Percentiles rank a stretch among this genome's conserved stretches.
These are phyloP conservation scores for Andricus curvator DNA, from an alignment of 2,888 invertebrate genomes.

Conservation along the genomic window DNA sequence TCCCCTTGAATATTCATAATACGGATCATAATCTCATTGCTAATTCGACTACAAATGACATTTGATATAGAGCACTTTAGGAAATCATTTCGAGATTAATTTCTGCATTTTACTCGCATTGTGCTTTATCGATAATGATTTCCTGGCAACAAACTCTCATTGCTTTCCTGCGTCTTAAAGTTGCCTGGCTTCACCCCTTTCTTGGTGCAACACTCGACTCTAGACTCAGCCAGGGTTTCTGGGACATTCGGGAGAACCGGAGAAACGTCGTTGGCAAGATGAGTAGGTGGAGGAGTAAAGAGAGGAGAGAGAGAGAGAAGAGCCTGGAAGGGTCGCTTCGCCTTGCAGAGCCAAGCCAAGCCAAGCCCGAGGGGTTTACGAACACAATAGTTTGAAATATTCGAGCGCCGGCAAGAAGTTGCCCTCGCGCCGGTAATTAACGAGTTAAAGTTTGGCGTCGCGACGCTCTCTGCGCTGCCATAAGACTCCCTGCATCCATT, in stretches of 20 bases:
- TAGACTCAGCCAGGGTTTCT: constrained; percentile 64
- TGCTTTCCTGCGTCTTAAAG: constrained; percentile 35
- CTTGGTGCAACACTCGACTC: constrained; percentile 65
- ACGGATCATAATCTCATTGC: not conserved
- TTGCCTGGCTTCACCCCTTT: constrained; percentile 54
- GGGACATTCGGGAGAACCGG: constrained; percentile 66
- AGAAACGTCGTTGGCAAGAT: constrained; percentile 54
- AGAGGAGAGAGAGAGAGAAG: constrained; percentile 30
- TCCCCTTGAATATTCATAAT: not conserved
- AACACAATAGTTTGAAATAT: constrained; percentile 78
- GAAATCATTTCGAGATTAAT: constrained; percentile 58
- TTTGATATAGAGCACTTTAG: constrained; percentile 13
- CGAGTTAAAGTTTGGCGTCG: constrained; percentile 79
- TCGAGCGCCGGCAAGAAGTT: constrained; percentile 70
- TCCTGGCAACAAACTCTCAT: constrained; percentile 57
- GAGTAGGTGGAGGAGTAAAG: constrained; percentile 44
- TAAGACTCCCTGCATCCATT: constrained; percentile 77
- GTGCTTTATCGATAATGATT: constrained; percentile 66
- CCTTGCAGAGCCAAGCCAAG: constrained; percentile 61
- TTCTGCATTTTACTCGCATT: constrained; percentile 62
- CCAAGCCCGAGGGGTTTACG: constrained; percentile 75
- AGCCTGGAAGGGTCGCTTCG: constrained; percentile 63
- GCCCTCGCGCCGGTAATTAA: constrained; percentile 77
- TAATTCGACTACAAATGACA: not conserved
- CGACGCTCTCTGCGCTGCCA: constrained; percentile 68